These are phyloP conservation scores for Geotrypetes seraphini DNA, from an alignment of 2,797 vertebrate genomes.

Conservation along the genomic window DNA sequence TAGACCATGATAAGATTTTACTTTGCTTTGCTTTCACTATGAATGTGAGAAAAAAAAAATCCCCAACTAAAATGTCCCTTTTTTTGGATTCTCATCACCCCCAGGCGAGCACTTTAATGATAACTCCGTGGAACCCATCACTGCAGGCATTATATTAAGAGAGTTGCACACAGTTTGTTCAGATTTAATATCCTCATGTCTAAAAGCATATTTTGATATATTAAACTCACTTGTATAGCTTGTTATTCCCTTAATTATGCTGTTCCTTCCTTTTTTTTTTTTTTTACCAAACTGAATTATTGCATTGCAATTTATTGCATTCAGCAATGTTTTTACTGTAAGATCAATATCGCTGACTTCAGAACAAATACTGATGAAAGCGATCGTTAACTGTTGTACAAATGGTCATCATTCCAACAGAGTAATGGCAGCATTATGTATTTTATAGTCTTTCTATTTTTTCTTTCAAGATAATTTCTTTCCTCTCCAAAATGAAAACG, in stretches of 20 bases:
- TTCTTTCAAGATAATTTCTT: too few species aligned
- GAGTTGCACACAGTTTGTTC: conserved; percentile 11
- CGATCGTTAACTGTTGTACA: conserved; percentile 18
- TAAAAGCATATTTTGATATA: conserved; percentile 1
- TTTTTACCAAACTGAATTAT: background rate
- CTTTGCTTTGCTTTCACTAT: too few species aligned
- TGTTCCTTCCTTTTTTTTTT: conserved; percentile 4
- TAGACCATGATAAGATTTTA: too few species aligned
- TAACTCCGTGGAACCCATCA: too few species aligned
- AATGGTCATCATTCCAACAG: conserved; percentile 16
- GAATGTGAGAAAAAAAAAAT: too few species aligned
- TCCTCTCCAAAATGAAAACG: too few species aligned
- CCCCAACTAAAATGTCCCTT: too few species aligned
- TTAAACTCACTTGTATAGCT: conserved; percentile 4
- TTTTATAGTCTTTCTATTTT: too few species aligned
- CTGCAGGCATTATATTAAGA: background rate
- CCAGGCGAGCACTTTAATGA: background rate
- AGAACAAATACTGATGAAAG: conserved; percentile 7
- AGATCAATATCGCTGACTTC: conserved; percentile 17
- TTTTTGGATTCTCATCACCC: too few species aligned
- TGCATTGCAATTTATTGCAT: background rate
- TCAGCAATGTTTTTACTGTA: background rate
- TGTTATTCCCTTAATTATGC: conserved; percentile 7
- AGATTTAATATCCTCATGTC: background rate
- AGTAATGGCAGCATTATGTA: too few species aligned